Evolutionary conservation across 2,888 invertebrate species (phyloP), one percentile per base, ranked within the genome.

Genomic region (Eumacrocentrus americanus): DNA sequence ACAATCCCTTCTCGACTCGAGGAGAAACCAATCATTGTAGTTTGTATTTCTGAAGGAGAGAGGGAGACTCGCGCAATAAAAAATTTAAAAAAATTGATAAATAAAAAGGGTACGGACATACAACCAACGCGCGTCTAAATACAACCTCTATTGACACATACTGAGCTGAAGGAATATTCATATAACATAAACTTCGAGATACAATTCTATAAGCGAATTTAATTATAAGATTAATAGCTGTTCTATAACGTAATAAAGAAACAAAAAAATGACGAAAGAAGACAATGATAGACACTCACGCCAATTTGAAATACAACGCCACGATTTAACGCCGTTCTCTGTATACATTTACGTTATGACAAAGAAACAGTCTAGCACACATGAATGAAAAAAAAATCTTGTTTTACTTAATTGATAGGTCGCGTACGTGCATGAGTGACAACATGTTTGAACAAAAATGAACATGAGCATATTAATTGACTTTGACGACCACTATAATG

Each of bases 151-250:
- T 47, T 52, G 20, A 61, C 42, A 63, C 40, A 52, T 44, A 60
- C 52, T 57, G 58, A 61, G 51, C 58, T 60, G 47, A 60, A 57
- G 54, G 47, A 62, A 57, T 60, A 63, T 58, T 65, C 58, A 62
- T 52, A 60, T 62, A 67, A 59, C 63, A 57, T 65, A 67, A 62
- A 67, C 65, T 60, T 65, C 65, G 60, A 62, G 55, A 62, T 62
- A 62, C 63, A 65, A 63, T 60, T 61, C 50, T 62, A 60, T 65
- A 61, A 65, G 63, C 48, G 56, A 65, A 65, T 61, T 61, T 61
- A 64, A 65, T 42, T 61, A 40, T 68, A 68, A 66, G 67, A 60
- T 61, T 61, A 52, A 59, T 66, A 61, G 60, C 52, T 56, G 64
- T 62, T 61, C 59, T 61, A 65, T 47, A n/a, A 59, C 40, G 60